A percentile compares a stretch with the other conserved stretches of the same genome.
These are phyloP conservation scores for Pristionchus entomophagus DNA, from an alignment of 2,888 invertebrate genomes.

Conservation along the genomic window DNA sequence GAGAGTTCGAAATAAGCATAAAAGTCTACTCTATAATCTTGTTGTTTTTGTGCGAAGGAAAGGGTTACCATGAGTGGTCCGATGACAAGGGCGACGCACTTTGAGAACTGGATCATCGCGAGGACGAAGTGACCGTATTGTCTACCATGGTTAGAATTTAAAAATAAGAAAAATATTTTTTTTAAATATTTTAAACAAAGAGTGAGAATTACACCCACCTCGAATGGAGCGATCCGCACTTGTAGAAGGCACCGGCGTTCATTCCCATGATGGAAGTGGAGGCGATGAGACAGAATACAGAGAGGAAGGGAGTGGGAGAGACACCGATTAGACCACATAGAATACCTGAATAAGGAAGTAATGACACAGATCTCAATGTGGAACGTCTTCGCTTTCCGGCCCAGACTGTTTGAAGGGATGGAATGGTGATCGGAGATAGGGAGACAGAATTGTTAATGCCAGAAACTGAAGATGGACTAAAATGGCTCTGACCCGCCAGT, in stretches of 20 bases:
- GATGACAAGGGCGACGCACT: constrained; percentile 69
- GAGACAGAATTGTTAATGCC: too few relatives aligned
- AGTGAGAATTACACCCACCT: constrained; percentile 52
- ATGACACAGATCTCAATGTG: neutral
- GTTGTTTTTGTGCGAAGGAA: too few relatives aligned
- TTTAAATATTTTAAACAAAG: too few relatives aligned
- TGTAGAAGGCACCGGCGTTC: constrained; percentile 73
- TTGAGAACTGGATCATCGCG: constrained; percentile 70
- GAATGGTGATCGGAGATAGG: too few relatives aligned
- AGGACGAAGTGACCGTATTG: constrained; percentile 70
- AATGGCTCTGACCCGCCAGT: constrained; percentile 58
- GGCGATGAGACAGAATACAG: constrained; percentile 23
- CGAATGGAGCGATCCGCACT: constrained; percentile 69
- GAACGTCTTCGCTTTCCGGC: too few relatives aligned
- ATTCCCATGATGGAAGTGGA: constrained; percentile 59
- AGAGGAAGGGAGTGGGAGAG: neutral
- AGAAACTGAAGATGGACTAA: too few relatives aligned
- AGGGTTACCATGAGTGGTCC: constrained; percentile 62
- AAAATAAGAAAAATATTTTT: too few relatives aligned
- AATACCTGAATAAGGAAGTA: constrained; percentile 25
- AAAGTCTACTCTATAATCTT: too few relatives aligned
- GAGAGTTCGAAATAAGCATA: neutral
- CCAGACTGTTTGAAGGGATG: too few relatives aligned
- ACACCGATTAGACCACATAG: constrained; percentile 46
- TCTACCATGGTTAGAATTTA: constrained; percentile 47